phyloP scores from a whole-genome alignment of 2,797 vertebrate species.

The Rhynchonycteris naso region DNA sequence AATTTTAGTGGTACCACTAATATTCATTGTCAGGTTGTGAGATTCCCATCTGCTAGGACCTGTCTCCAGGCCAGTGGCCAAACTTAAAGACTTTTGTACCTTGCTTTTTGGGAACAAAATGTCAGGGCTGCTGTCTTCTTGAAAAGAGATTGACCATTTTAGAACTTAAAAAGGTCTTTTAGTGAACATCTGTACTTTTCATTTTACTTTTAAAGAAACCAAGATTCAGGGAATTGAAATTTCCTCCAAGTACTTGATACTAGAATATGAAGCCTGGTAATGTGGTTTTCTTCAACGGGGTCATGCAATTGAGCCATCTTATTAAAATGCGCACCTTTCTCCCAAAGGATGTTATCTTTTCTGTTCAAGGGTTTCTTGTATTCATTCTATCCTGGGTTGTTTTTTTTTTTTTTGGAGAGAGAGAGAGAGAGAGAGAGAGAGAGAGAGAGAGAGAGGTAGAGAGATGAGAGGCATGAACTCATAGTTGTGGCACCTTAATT shows the following conservation, averaged over 20 bases:
- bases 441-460: too few relatives aligned
- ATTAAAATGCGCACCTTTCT: constrained; percentile 11
- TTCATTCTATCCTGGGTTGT: neutral
- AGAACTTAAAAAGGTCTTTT: neutral
- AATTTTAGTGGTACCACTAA: neutral
- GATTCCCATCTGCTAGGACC: neutral
- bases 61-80: neutral
- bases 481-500: too few relatives aligned
- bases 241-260: neutral
- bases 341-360: neutral
- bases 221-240: constrained; percentile 3
- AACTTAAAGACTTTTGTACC: neutral
- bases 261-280: neutral
- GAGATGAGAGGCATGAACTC: too few relatives aligned
- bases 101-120: constrained; percentile 9
- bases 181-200: neutral
- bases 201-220: constrained; percentile 39
- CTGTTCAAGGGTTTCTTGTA: neutral
- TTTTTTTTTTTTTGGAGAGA: too few relatives aligned
- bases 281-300: neutral
- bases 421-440: too few relatives aligned
- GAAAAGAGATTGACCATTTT: constrained; percentile 37
- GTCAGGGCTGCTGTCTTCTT: neutral
- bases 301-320: constrained; percentile 37
- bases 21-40: neutral